A percentile compares a stretch with the other conserved stretches of the same genome.
These are phyloP conservation scores for Fregata magnificens DNA, from an alignment of 2,113 vertebrate genomes.

Conservation along the genomic window DNA sequence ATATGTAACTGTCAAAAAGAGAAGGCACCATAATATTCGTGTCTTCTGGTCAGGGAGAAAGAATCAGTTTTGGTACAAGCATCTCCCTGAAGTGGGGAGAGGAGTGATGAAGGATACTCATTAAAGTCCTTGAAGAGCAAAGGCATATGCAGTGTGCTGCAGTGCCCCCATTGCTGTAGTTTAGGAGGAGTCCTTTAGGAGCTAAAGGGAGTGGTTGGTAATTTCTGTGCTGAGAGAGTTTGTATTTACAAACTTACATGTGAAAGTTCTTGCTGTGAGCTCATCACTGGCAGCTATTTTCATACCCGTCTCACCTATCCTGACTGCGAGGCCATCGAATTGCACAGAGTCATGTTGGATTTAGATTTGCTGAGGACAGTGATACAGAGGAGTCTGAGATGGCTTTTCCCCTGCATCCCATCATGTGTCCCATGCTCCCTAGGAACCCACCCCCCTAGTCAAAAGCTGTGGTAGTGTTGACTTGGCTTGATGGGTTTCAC, in stretches of 20 bases:
- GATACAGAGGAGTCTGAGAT: neutral
- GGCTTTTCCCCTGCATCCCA: neutral
- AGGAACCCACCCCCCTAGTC: neutral
- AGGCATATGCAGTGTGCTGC: neutral
- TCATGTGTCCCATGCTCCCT: accelerated
- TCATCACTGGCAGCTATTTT: neutral
- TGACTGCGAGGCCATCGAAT: neutral
- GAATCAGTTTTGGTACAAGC: neutral
- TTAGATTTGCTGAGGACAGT: neutral
- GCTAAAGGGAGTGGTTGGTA: neutral
- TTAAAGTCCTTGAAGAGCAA: neutral
- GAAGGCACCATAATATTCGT: neutral
- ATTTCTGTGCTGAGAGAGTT: neutral
- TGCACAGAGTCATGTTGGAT: neutral
- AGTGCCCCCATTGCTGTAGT: accelerated
- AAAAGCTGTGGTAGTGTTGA: neutral
- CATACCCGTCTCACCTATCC: neutral
- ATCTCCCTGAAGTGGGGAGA: neutral
- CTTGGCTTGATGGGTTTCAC: neutral
- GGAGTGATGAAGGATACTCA: neutral
- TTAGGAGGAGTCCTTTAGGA: neutral
- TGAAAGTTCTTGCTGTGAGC: neutral
- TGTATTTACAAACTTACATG: neutral
- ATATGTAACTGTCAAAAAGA: neutral
- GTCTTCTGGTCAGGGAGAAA: neutral